Evolutionary conservation across 1,140 invertebrate genomes (phyloP), one percentile per base, ranked within the genome.

Genomic region (Lordiphosa mommai): DNA sequence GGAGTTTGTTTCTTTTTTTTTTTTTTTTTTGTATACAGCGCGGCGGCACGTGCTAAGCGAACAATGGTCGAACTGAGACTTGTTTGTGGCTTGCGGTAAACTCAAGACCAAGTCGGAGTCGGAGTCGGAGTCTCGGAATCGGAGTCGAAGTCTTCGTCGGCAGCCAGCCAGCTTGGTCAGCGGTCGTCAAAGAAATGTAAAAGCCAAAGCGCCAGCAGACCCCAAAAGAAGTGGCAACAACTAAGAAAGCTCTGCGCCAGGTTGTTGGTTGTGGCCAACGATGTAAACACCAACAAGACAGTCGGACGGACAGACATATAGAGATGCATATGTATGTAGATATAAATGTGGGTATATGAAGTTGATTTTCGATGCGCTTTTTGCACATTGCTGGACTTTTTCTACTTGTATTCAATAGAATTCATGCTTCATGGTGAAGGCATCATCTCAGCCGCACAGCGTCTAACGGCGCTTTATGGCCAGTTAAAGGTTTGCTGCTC

Each of bases 131-230:
- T 37, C 43, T 37, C 43, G 36, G 29, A 34, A 52, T 61, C 32
- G 48, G 38, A 43, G 51, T 47, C 34, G 47, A 9, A 5, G 8
- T n/a, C 13, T 33, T 13, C 6, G 29, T 7, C 44, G 17, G 16
- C 14, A 33, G 51, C 48, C n/a, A n/a, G n/a, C 55, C 47, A 60
- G 44, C 73, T 59, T 55, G 73, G 57, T 58, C 67, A 79, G 52
- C 73, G 73, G 67, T 77, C 72, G 72, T 30, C 70, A 49, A 73
- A 79, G 74, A 80, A 79, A 79, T 79, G 74, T 70, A 65, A 80
- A 73, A 73, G 70, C 70, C 55, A 40, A 61, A 46, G 47, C 29
- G 59, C 40, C 64, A 60, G 40, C 46, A 47, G 53, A 49, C 53
- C 53, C 64, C 64, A 8, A 58, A 68, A 68, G 53, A 50, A 67